Evolutionary conservation across 2,797 vertebrate genomes (phyloP).

Genomic region (Lepus townsendii): DNA sequence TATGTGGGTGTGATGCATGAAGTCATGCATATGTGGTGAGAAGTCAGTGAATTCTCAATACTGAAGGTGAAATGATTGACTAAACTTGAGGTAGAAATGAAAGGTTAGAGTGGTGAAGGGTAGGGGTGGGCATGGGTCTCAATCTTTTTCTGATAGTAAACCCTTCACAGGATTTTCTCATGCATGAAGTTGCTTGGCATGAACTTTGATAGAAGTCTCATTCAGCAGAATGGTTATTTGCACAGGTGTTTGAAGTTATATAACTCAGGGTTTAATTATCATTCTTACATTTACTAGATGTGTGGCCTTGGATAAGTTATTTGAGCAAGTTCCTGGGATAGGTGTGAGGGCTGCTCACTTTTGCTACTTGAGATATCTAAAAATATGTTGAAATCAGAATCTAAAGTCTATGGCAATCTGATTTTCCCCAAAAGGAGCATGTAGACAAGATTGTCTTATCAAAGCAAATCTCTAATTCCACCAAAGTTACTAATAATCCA

Average conservation of each 20-base stretch:
- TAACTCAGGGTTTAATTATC: constrained; percentile 34
- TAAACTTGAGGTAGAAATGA: background rate
- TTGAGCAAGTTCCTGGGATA: background rate
- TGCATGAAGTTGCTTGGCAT: background rate
- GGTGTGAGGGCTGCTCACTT: background rate
- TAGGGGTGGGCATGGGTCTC: background rate
- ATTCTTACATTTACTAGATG: background rate
- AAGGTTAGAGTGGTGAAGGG: background rate
- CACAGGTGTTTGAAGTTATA: background rate
- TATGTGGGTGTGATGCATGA: background rate
- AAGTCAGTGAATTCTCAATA: background rate
- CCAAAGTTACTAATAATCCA: background rate
- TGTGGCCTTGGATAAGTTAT: constrained; percentile 21
- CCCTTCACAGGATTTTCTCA: constrained; percentile 11
- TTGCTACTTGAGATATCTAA: background rate
- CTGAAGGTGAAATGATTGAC: background rate
- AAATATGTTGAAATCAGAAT: constrained; percentile 22
- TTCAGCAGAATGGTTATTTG: background rate
- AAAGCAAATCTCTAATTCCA: background rate
- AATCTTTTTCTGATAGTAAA: constrained; percentile 30
- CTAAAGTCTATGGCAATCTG: background rate
- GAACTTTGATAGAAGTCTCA: background rate
- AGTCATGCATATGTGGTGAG: background rate
- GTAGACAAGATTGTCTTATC: constrained; percentile 10
- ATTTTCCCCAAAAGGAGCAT: constrained; percentile 25